These are phyloP conservation scores for Colinus virginianus DNA, from an alignment of 2,113 vertebrate genomes.

Conservation along the genomic window DNA sequence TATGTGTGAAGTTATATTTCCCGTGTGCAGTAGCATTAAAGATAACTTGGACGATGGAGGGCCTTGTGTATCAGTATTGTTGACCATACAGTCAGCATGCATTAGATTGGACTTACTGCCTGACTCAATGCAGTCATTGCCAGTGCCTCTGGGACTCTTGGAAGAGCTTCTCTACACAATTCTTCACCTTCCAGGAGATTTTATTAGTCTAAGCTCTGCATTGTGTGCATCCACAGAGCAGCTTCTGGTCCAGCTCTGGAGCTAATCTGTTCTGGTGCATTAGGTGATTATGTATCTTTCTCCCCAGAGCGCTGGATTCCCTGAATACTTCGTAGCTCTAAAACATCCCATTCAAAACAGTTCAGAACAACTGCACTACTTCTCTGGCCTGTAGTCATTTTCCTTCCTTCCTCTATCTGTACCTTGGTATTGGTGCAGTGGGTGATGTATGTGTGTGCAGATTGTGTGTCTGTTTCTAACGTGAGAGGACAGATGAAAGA, in stretches of 20 bases:
- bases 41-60: background rate
- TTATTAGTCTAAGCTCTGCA: constrained; percentile 48
- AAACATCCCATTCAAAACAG: background rate
- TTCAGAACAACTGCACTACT: background rate
- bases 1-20: rapidly evolving
- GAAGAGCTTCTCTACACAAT: constrained; percentile 33
- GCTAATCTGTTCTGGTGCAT: constrained; percentile 1
- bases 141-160: background rate
- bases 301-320: constrained; percentile 2
- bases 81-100: background rate
- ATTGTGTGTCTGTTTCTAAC: background rate
- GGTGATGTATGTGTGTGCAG: background rate
- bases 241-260: constrained; percentile 18
- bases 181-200: constrained; percentile 35
- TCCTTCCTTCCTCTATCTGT: background rate
- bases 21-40: background rate
- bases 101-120: constrained; percentile 20
- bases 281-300: background rate
- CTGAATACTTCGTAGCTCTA: background rate
- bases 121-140: constrained; percentile 39
- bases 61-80: background rate
- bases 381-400: background rate
- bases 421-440: rapidly evolving
- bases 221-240: constrained; percentile 23
- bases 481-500: rapidly evolving